Evolutionary conservation across 2,888 invertebrate genomes (phyloP).

Genomic region (Cecidostiba fungosa): DNA sequence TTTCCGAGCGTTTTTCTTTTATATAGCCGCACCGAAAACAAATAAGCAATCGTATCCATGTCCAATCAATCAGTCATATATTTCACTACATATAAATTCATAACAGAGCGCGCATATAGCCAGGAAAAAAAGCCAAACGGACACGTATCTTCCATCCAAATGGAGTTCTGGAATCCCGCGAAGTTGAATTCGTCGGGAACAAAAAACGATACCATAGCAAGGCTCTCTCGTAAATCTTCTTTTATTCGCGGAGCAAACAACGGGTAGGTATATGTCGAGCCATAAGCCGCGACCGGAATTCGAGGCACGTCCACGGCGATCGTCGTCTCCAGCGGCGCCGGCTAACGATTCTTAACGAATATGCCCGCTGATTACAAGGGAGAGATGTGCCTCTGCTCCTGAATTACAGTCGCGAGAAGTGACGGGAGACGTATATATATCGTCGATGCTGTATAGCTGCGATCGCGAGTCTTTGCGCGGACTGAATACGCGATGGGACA

Average conservation of each 20-base stretch:
- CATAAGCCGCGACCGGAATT: slow-evolving; percentile 37
- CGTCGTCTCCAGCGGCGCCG: neutral
- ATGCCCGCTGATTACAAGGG: slow-evolving; percentile 52
- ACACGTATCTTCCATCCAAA: neutral
- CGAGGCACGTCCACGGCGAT: slow-evolving; percentile 41
- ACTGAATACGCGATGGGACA: neutral
- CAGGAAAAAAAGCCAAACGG: neutral
- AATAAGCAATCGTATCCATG: neutral
- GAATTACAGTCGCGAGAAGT: slow-evolving; percentile 5
- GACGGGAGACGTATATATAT: neutral
- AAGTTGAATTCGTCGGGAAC: slow-evolving; percentile 26
- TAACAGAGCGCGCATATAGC: neutral
- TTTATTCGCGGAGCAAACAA: slow-evolving; percentile 41
- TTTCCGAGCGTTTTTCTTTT: too few species aligned
- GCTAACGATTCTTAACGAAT: slow-evolving; percentile 57
- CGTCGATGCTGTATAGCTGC: too few species aligned
- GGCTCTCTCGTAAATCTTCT: slow-evolving; percentile 47
- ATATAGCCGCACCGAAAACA: neutral
- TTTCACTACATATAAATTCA: neutral
- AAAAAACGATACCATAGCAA: neutral
- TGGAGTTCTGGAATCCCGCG: neutral
- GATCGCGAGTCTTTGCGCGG: neutral
- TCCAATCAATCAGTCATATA: neutral
- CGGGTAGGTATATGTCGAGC: neutral
- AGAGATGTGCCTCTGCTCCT: neutral